phyloP scores from a whole-genome alignment of 2,113 vertebrate genomes.

The Etheostoma spectabile region DNA sequence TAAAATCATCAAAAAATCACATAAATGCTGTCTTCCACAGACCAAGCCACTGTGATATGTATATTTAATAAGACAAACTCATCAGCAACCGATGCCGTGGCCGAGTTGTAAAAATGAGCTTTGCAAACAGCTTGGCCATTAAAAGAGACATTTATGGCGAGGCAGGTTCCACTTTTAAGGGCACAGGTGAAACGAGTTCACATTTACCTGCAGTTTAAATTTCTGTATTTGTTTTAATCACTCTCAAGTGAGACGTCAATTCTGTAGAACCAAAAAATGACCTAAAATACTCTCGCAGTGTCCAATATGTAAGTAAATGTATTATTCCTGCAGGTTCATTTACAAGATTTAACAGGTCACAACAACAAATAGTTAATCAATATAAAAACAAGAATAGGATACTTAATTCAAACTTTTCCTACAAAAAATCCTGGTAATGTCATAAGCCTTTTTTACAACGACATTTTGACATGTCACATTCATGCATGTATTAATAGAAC shows the following conservation, averaged over 20 bases:
- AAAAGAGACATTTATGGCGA: constrained; percentile 64
- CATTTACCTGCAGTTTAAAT: not conserved
- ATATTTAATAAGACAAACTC: constrained; percentile 3
- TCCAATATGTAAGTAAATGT: not conserved
- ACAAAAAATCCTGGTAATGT: not conserved
- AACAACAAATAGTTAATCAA: not conserved
- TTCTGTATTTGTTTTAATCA: constrained; percentile 4
- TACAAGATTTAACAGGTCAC: not conserved
- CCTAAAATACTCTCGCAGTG: not conserved
- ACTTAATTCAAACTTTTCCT: not conserved
- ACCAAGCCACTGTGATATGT: not conserved
- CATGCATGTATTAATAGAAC: too few species aligned
- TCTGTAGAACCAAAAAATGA: not conserved
- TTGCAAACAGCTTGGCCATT: constrained; percentile 64
- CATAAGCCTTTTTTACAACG: not conserved
- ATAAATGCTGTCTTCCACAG: constrained; percentile 32
- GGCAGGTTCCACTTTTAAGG: constrained; percentile 2
- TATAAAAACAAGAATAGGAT: not conserved
- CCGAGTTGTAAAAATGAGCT: constrained; percentile 51
- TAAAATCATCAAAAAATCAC: constrained; percentile 3
- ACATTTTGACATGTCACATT: not conserved
- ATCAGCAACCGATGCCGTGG: not conserved
- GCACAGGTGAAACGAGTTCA: not conserved
- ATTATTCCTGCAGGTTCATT: not conserved
- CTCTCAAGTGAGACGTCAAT: not conserved